Conservation (phyloP, 2,113 vertebrate species). For the Naja naja region DNA sequence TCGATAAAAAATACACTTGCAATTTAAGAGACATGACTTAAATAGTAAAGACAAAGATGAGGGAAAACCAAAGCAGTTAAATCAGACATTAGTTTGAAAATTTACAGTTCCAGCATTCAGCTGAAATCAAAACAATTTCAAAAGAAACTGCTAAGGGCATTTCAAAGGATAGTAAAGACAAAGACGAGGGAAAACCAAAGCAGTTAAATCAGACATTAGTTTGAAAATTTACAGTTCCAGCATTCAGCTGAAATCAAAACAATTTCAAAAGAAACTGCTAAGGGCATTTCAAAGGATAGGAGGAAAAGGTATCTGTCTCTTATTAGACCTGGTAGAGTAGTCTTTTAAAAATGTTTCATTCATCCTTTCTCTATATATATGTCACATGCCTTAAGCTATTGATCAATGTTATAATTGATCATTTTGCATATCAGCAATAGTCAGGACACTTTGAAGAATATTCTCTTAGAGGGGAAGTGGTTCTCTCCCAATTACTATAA, state of each 20-base stretch:
- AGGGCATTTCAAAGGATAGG: neutral
- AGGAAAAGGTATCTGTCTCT: neutral
- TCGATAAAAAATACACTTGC: neutral
- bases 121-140: neutral
- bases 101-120: neutral
- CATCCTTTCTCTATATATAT: neutral
- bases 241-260: neutral
- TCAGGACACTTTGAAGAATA: neutral
- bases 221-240: neutral
- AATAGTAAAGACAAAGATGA: neutral
- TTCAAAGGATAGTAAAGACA: neutral
- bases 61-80: neutral
- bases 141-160: neutral
- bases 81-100: neutral
- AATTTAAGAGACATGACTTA: neutral
- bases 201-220: neutral
- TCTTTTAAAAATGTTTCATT: neutral
- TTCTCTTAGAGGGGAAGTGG: neutral
- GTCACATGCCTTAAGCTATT: neutral
- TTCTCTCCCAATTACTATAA: neutral
- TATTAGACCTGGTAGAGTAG: neutral
- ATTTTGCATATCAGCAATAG: neutral
- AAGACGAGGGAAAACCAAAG: neutral
- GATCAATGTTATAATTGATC: neutral
- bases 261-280: neutral